Conservation (phyloP, 2,797 vertebrate species). For the Nasua narica region DNA sequence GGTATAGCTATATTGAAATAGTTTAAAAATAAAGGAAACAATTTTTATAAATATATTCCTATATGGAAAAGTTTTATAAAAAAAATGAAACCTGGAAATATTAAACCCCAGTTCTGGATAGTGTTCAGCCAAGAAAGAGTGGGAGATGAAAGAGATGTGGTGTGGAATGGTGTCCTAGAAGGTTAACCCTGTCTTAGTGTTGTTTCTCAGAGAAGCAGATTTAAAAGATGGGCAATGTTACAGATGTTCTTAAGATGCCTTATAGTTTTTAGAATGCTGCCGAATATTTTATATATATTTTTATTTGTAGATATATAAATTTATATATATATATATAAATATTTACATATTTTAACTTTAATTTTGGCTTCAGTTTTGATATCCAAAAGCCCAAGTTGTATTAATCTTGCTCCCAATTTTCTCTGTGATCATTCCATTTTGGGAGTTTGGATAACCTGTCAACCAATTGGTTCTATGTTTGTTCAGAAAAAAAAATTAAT, state of each 20-base stretch:
- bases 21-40: background rate
- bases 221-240: background rate
- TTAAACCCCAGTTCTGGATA: background rate
- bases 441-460: background rate
- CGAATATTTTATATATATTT: background rate
- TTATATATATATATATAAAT: too few relatives aligned
- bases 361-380: background rate
- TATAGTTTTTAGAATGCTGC: background rate
- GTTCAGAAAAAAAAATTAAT: background rate
- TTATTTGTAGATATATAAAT: background rate
- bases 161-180: background rate
- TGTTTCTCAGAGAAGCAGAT: background rate
- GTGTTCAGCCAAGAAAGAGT: background rate
- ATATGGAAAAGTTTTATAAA: background rate
- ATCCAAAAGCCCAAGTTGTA: background rate
- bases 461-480: background rate
- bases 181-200: background rate
- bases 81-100: background rate
- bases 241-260: background rate
- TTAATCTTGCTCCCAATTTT: background rate
- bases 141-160: background rate
- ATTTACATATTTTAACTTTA: background rate
- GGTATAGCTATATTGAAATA: background rate
- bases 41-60: background rate
- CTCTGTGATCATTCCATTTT: background rate